These are phyloP conservation scores for Corythornis cristatus DNA, from an alignment of 2,113 vertebrate genomes.

Conservation along the genomic window DNA sequence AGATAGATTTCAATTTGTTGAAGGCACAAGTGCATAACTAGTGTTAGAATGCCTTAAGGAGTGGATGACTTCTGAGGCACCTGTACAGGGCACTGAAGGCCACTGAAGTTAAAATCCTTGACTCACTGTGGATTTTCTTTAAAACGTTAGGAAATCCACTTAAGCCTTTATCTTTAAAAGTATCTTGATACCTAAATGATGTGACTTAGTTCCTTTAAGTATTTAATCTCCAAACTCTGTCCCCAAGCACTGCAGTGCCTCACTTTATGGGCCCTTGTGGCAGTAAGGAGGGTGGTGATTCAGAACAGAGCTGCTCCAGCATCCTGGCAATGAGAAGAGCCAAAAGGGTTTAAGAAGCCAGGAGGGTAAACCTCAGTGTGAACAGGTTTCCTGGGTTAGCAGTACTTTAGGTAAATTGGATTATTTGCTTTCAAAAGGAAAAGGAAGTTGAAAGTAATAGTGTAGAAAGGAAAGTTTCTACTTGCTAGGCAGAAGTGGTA, in stretches of 20 bases:
- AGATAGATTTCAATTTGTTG: not conserved
- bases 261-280: not conserved
- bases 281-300: not conserved
- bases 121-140: not conserved
- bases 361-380: not conserved
- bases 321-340: not conserved
- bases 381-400: not conserved
- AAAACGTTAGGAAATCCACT: not conserved
- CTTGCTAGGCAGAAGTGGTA: not conserved
- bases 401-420: not conserved
- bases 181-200: not conserved
- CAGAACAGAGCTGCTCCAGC: not conserved
- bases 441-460: not conserved
- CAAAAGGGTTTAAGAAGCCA: not conserved
- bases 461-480: not conserved
- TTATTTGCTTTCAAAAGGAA: not conserved
- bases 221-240: not conserved
- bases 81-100: not conserved
- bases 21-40: not conserved
- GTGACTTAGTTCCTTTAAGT: not conserved
- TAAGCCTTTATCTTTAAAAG: not conserved
- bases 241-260: not conserved
- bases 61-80: not conserved
- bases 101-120: not conserved
- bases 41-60: not conserved